Evolutionary conservation across 2,113 vertebrate genomes (phyloP).

Genomic region (Erinaceus europaeus): DNA sequence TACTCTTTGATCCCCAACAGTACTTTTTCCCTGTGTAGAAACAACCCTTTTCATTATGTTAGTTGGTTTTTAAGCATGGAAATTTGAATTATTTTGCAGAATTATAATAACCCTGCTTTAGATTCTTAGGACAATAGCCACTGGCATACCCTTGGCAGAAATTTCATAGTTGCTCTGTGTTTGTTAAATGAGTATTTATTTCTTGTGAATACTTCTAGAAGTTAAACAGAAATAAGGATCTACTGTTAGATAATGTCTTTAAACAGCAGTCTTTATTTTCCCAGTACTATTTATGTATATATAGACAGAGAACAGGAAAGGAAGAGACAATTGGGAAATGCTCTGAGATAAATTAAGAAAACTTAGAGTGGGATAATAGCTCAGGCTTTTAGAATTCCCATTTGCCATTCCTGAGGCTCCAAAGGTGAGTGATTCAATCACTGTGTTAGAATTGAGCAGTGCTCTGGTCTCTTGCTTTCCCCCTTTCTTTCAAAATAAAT

Average conservation of each 20-base stretch:
- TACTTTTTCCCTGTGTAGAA: not conserved
- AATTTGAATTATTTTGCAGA: not conserved
- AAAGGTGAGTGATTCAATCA: no score
- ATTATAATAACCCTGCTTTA: not conserved
- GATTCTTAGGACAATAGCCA: slow-evolving; percentile 1
- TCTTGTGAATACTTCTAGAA: slow-evolving; percentile 22
- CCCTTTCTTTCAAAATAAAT: no score
- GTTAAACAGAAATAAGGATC: not conserved
- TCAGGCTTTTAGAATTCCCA: no score
- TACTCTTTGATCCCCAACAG: not conserved
- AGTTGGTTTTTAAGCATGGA: slow-evolving; percentile 25
- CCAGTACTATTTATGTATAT: not conserved
- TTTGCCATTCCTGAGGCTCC: no score
- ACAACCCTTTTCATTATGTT: not conserved
- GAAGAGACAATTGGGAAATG: not conserved
- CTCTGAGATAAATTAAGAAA: slow-evolving; percentile 15
- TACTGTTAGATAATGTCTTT: slow-evolving; percentile 13
- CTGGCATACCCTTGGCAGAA: slow-evolving; percentile 8
- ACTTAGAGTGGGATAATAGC: no score
- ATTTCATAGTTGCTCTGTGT: not conserved
- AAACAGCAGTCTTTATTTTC: not conserved
- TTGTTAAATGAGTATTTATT: not conserved
- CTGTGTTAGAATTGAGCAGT: no score
- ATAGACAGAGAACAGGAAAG: slow-evolving; percentile 2
- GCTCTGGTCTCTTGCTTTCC: no score